Evolutionary conservation across 2,888 invertebrate species (phyloP).

Genomic region (Polyommatus icarus): DNA sequence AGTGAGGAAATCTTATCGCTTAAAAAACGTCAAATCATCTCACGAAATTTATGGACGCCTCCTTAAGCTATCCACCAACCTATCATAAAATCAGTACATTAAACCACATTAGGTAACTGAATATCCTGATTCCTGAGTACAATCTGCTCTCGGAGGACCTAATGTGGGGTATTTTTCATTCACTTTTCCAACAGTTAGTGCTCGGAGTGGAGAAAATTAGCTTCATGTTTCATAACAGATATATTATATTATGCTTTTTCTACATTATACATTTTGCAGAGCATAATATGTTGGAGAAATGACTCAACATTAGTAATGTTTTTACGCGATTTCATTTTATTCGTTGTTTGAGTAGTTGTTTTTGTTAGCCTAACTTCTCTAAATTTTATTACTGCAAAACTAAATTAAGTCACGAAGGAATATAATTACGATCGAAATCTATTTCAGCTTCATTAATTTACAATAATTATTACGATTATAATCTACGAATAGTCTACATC

Average conservation of each 20-base stretch:
- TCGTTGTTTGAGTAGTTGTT: background rate
- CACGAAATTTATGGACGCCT: background rate
- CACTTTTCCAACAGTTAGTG: background rate
- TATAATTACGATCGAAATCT: too few relatives aligned
- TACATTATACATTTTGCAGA: background rate
- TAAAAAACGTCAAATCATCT: too few relatives aligned
- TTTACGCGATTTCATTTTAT: background rate
- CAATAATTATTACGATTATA: too few relatives aligned
- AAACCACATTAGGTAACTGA: background rate
- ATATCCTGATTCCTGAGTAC: background rate
- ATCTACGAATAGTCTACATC: too few relatives aligned
- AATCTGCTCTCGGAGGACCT: constrained; percentile 2
- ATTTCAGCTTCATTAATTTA: too few relatives aligned
- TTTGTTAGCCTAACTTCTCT: background rate
- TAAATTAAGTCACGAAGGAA: too few relatives aligned
- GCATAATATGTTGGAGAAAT: constrained; percentile 6
- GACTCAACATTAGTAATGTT: background rate
- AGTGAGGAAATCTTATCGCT: too few relatives aligned
- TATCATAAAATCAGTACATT: constrained; percentile 8
- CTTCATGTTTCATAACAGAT: constrained; percentile 18
- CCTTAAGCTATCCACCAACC: background rate
- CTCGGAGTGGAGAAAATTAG: constrained; percentile 8
- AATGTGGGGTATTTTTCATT: constrained; percentile 16
- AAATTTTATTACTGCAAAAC: too few relatives aligned
- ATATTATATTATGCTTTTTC: constrained; percentile 12